Evolutionary conservation across 2,797 vertebrate species (phyloP).

Genomic region (Spheniscus humboldti): DNA sequence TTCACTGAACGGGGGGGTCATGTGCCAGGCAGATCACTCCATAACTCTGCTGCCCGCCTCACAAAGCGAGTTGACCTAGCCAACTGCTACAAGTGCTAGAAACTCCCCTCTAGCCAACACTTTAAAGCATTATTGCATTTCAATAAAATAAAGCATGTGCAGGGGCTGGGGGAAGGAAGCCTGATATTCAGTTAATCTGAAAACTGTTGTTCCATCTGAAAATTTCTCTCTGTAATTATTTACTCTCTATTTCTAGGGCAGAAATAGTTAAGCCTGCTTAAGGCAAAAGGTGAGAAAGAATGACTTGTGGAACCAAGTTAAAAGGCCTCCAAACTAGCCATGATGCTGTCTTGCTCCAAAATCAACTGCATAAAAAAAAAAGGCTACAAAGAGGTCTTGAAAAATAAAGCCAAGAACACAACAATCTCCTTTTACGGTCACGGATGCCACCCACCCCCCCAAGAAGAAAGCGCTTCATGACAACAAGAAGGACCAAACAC

Average conservation of each 20-base stretch:
- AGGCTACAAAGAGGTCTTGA: neutral
- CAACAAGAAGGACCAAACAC: neutral
- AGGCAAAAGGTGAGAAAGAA: slow-evolving; percentile 27
- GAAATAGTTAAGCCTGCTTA: neutral
- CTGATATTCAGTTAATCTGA: neutral
- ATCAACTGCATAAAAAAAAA: neutral
- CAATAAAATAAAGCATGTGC: neutral
- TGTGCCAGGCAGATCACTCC: neutral
- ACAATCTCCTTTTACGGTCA: neutral
- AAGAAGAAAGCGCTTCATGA: neutral
- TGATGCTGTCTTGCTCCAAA: neutral
- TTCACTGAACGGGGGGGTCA: neutral
- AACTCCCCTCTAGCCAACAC: neutral
- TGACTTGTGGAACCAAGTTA: neutral
- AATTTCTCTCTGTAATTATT: neutral
- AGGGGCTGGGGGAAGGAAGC: neutral
- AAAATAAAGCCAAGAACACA: neutral
- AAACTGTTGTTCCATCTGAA: neutral
- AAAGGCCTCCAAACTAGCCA: neutral
- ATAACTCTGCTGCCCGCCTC: accelerated
- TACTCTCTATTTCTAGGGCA: neutral
- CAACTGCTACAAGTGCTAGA: neutral
- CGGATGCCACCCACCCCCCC: too few species aligned
- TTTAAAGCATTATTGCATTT: accelerated
- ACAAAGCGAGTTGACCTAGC: neutral